Evolutionary conservation across 2,797 vertebrate species (phyloP).

Genomic region (Hippoglossus hippoglossus): DNA sequence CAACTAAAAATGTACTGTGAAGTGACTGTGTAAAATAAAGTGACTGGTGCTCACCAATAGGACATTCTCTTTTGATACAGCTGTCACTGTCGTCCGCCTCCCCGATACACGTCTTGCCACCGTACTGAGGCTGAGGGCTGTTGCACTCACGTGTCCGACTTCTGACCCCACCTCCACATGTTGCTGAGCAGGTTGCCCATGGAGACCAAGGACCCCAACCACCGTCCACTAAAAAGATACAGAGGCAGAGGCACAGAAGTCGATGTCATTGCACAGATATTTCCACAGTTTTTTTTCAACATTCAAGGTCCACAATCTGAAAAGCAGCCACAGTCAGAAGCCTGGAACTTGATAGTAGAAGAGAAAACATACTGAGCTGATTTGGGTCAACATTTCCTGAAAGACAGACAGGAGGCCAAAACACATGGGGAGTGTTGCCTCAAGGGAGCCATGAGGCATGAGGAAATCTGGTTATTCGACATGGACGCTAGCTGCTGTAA

Average conservation of each 20-base stretch:
- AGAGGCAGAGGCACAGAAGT: slow-evolving; percentile 3
- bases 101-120: slow-evolving; percentile 90
- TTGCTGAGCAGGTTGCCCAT: slow-evolving; percentile 93
- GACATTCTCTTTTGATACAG: slow-evolving; percentile 92
- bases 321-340: slow-evolving; percentile 30
- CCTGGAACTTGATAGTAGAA: slow-evolving; percentile 44
- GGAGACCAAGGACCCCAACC: slow-evolving; percentile 98
- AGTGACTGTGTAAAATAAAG: not conserved
- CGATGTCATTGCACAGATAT: slow-evolving; percentile 1
- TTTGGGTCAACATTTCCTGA: slow-evolving; percentile 66
- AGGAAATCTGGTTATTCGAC: slow-evolving; percentile 33
- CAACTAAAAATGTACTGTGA: no score
- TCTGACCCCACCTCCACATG: slow-evolving; percentile 92
- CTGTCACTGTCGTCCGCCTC: slow-evolving; percentile 87
- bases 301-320: not conserved
- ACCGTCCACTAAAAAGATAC: slow-evolving; percentile 88
- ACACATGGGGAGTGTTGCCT: slow-evolving; percentile 66
- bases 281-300: not conserved
- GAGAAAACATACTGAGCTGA: slow-evolving; percentile 59
- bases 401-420: slow-evolving; percentile 58
- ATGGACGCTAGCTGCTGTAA: slow-evolving; percentile 33
- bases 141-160: slow-evolving; percentile 91
- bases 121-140: slow-evolving; percentile 91
- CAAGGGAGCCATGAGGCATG: slow-evolving; percentile 40
- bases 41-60: slow-evolving; percentile 85